phyloP scores from a whole-genome alignment of 2,113 vertebrate genomes.

The Neolamprologus sp. region DNA sequence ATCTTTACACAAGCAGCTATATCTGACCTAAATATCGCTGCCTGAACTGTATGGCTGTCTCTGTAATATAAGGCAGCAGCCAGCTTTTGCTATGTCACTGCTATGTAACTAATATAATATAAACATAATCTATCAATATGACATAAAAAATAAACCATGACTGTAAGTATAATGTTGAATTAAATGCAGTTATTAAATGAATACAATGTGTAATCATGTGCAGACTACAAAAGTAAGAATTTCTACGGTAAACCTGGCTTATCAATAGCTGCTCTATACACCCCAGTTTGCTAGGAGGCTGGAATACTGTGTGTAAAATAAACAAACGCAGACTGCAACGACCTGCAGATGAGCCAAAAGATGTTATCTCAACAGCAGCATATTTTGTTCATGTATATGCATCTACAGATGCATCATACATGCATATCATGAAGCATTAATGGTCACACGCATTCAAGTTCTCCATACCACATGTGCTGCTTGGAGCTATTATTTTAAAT shows the following conservation, averaged over 20 bases:
- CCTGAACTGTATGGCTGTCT: background rate
- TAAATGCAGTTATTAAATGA: background rate
- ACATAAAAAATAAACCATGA: background rate
- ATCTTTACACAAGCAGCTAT: conserved; percentile 19
- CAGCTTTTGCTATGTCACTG: background rate
- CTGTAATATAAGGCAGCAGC: background rate
- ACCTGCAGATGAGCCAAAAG: background rate
- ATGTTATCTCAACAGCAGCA: background rate
- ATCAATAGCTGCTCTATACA: background rate
- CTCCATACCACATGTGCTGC: background rate
- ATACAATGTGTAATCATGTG: background rate
- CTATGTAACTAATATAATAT: background rate
- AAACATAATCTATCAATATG: background rate
- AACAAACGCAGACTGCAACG: background rate
- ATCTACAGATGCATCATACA: background rate
- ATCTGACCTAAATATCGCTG: conserved; percentile 31
- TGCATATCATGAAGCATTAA: background rate
- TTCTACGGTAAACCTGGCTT: background rate
- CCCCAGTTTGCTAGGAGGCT: background rate
- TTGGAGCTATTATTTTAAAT: background rate
- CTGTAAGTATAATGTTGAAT: background rate
- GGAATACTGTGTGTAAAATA: background rate
- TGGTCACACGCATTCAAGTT: background rate
- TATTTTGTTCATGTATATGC: background rate
- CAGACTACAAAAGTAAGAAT: background rate